A percentile compares a stretch with the other conserved stretches of the same genome.
These are phyloP conservation scores for Serrognathus titanus DNA, from an alignment of 2,888 invertebrate genomes.

Conservation along the genomic window DNA sequence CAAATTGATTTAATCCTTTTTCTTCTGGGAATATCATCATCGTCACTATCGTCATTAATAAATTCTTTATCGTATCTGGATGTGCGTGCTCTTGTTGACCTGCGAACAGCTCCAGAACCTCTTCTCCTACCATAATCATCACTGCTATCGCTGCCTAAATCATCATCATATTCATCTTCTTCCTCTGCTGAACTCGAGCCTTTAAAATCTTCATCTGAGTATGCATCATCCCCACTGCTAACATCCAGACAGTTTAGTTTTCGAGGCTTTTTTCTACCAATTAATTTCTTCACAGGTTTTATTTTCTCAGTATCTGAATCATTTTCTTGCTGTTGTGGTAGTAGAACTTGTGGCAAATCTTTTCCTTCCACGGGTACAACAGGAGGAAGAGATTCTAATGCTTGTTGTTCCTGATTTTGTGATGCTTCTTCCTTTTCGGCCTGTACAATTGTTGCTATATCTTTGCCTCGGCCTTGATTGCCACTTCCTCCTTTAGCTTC, in stretches of 20 bases:
- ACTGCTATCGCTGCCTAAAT: constrained; percentile 56
- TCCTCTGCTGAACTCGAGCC: constrained; percentile 61
- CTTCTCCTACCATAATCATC: constrained; percentile 50
- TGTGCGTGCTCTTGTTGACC: constrained; percentile 54
- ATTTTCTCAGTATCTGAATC: constrained; percentile 45
- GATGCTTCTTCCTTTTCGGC: constrained; percentile 60
- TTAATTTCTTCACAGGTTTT: constrained; percentile 34
- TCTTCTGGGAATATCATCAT: constrained; percentile 52
- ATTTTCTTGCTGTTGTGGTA: constrained; percentile 27
- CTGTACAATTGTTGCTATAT: constrained; percentile 86
- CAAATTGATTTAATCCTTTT: constrained; percentile 59
- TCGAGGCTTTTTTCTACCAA: constrained; percentile 62
- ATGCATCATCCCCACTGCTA: constrained; percentile 63
- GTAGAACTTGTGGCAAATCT: constrained; percentile 19
- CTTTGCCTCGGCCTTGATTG: constrained; percentile 82
- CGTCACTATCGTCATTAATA: constrained; percentile 53
- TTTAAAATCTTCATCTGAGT: constrained; percentile 89
- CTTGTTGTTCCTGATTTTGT: constrained; percentile 18
- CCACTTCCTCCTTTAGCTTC: constrained; percentile 74
- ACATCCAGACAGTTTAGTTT: constrained; percentile 74
- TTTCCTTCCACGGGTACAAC: constrained; percentile 21
- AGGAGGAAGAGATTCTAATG: constrained; percentile 20
- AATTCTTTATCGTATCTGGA: constrained; percentile 54
- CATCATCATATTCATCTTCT: constrained; percentile 57
- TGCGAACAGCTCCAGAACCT: constrained; percentile 51